A percentile compares a stretch with the other conserved stretches of the same genome.
These are phyloP conservation scores for Tursiops truncatus DNA, from an alignment of 2,113 vertebrate species.

Conservation along the genomic window DNA sequence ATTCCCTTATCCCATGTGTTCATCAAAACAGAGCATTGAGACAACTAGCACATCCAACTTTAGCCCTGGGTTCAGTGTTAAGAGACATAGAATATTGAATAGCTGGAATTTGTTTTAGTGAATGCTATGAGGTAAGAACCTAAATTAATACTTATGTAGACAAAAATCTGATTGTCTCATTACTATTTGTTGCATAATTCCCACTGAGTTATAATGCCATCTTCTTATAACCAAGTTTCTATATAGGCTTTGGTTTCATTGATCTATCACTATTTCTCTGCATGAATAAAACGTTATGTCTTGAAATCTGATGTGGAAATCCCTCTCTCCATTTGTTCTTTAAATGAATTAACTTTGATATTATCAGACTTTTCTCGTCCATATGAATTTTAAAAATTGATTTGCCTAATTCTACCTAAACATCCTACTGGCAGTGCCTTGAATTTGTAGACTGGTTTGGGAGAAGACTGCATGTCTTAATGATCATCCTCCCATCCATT, in stretches of 20 bases:
- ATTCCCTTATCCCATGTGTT: neutral
- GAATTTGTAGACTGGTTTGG: neutral
- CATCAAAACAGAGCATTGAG: neutral
- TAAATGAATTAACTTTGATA: slow-evolving; percentile 2
- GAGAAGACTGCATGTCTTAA: neutral
- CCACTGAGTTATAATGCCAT: neutral
- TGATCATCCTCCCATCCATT: neutral
- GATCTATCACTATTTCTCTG: neutral
- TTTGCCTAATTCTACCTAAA: neutral
- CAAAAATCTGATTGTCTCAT: neutral
- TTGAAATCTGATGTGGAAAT: neutral
- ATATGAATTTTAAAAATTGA: neutral
- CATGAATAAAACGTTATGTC: neutral
- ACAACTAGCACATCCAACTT: neutral
- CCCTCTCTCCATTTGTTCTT: neutral
- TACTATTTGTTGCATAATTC: neutral
- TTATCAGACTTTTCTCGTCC: slow-evolving; percentile 20
- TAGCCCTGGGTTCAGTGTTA: neutral
- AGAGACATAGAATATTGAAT: neutral
- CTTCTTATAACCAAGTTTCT: neutral
- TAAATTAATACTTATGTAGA: neutral
- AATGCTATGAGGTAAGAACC: neutral
- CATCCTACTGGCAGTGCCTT: neutral
- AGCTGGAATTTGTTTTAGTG: neutral
- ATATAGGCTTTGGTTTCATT: neutral